Evolutionary conservation across 2,888 invertebrate genomes (phyloP).

Genomic region (Gandaritis pyraliata): DNA sequence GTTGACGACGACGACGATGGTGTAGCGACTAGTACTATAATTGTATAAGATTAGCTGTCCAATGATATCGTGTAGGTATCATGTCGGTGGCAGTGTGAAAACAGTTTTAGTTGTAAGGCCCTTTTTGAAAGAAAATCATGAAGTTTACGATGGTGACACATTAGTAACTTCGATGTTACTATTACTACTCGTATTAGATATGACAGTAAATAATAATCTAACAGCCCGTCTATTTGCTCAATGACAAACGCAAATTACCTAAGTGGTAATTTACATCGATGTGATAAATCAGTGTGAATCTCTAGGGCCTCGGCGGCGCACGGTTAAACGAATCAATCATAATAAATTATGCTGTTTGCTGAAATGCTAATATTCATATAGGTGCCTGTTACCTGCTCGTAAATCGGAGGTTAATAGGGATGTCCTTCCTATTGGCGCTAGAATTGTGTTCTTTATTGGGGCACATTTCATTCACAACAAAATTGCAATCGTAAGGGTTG

Average conservation of each 20-base stretch:
- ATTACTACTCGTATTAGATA: neutral
- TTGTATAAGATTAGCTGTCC: too few relatives aligned
- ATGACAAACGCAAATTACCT: constrained; percentile 50
- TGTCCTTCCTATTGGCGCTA: constrained; percentile 14
- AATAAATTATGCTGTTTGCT: constrained; percentile 52
- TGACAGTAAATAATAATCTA: constrained; percentile 25
- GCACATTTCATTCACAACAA: too few relatives aligned
- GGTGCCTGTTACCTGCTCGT: constrained; percentile 35
- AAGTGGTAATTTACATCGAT: constrained; percentile 55
- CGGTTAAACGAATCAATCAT: constrained; percentile 58
- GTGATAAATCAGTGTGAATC: constrained; percentile 54
- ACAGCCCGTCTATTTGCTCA: constrained; percentile 44
- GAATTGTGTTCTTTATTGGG: constrained; percentile 1
- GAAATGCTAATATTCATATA: constrained; percentile 44
- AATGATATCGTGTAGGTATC: too few relatives aligned
- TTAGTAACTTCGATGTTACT: neutral
- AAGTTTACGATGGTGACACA: too few relatives aligned
- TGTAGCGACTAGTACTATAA: too few relatives aligned
- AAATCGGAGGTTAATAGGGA: constrained; percentile 25
- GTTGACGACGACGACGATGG: too few relatives aligned
- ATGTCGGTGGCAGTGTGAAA: too few relatives aligned
- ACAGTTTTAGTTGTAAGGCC: too few relatives aligned
- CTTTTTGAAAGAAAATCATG: too few relatives aligned
- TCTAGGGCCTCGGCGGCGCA: constrained; percentile 43
- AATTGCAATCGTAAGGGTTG: neutral